A percentile compares a stretch with the other conserved stretches of the same genome.
phyloP scores from a whole-genome alignment of 2,113 vertebrate species.

The Vidua macroura region DNA sequence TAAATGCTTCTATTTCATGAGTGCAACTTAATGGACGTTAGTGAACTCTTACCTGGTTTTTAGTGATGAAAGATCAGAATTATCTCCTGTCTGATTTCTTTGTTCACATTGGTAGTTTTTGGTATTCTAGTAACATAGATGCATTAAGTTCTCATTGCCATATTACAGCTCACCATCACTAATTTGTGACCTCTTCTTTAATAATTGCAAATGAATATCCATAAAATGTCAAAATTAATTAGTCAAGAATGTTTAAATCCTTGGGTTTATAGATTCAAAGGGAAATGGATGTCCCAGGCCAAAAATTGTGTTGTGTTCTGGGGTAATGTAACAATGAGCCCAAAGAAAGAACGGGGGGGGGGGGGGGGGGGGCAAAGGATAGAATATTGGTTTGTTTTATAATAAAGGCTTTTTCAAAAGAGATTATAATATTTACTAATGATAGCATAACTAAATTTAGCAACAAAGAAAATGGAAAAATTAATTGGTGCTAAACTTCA shows the following conservation, averaged over 20 bases:
- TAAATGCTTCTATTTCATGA: neutral
- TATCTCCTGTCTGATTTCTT: neutral
- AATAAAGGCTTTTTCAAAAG: neutral
- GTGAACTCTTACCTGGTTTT: neutral
- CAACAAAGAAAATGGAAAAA: neutral
- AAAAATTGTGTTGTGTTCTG: neutral
- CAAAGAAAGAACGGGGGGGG: neutral
- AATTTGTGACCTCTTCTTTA: neutral
- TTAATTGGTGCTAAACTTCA: neutral
- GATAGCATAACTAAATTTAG: neutral
- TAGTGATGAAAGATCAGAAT: neutral
- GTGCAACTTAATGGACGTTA: neutral
- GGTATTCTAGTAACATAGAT: neutral
- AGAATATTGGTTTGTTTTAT: neutral
- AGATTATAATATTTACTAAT: neutral
- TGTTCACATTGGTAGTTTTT: neutral
- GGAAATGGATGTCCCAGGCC: neutral
- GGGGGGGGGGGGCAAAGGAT: neutral
- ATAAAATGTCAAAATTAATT: constrained; percentile 26
- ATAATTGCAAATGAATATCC: neutral
- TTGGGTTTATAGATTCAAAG: constrained; percentile 14
- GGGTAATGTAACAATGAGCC: neutral
- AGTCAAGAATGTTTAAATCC: neutral
- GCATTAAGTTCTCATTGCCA: neutral
- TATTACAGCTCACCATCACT: neutral